Percentiles rank a stretch among this genome's conserved stretches.
These are phyloP conservation scores for Marisa cornuarietis DNA, from an alignment of 1,140 invertebrate genomes.

Conservation along the genomic window DNA sequence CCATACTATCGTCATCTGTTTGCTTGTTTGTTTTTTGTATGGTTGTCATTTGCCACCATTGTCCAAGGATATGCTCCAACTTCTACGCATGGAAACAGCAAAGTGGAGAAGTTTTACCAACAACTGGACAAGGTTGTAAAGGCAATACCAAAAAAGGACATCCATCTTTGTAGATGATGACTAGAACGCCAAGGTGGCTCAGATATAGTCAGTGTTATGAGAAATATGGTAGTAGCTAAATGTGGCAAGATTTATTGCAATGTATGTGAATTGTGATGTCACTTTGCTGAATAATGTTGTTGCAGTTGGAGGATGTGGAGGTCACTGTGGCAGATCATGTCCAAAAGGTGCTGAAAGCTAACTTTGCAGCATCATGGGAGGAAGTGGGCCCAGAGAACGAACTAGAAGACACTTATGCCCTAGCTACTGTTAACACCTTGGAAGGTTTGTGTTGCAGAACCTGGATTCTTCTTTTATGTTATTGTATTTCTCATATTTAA, in stretches of 20 bases:
- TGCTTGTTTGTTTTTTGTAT: no score
- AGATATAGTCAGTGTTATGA: no score
- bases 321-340: conserved; percentile 91
- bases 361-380: conserved; percentile 74
- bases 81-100: no score
- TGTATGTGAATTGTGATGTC: not conserved
- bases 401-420: conserved; percentile 88
- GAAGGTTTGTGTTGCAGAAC: conserved; percentile 67
- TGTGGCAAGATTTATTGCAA: not conserved
- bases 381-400: conserved; percentile 82
- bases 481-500: no score
- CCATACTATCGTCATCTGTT: not conserved
- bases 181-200: no score
- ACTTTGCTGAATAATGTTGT: conserved; percentile 1
- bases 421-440: conserved; percentile 82
- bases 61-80: no score
- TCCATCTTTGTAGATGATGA: no score
- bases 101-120: no score
- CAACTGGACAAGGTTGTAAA: no score
- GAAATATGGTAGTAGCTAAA: not conserved
- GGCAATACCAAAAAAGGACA: no score
- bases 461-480: not conserved
- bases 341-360: conserved; percentile 81
- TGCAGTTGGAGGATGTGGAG: conserved; percentile 91
- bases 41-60: no score